These are phyloP conservation scores for Caloenas nicobarica DNA, from an alignment of 2,113 vertebrate genomes.

Conservation along the genomic window DNA sequence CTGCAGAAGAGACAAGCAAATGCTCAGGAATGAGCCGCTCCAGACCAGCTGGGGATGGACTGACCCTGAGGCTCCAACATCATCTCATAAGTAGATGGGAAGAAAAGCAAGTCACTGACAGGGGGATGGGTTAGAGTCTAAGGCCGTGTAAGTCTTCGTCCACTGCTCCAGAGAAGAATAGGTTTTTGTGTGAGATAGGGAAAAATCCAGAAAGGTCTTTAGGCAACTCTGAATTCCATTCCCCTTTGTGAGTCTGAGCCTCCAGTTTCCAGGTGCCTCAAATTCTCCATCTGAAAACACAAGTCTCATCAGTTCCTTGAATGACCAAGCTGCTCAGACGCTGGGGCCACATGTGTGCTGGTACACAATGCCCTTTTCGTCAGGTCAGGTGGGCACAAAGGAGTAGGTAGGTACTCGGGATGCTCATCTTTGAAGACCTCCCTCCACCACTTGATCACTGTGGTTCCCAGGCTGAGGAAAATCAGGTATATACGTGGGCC, in stretches of 20 bases:
- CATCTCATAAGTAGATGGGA: neutral
- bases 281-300: neutral
- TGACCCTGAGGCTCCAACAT: accelerated
- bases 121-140: neutral
- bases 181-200: neutral
- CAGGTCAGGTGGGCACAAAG: neutral
- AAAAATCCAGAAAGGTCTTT: neutral
- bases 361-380: neutral
- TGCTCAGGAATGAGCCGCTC: neutral
- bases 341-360: neutral
- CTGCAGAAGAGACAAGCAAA: neutral
- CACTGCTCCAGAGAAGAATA: neutral
- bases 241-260: neutral
- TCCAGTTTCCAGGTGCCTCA: neutral
- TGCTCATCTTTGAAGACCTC: neutral
- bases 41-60: neutral
- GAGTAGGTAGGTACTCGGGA: neutral
- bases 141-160: neutral
- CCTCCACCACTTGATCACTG: accelerated
- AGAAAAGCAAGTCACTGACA: neutral
- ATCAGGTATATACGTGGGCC: neutral
- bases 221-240: neutral
- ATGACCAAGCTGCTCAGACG: too few relatives aligned
- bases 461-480: neutral
- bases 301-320: neutral